Base-by-base conservation (phyloP, 2,888 invertebrate genomes). In the Mythimna pallens region DNA sequence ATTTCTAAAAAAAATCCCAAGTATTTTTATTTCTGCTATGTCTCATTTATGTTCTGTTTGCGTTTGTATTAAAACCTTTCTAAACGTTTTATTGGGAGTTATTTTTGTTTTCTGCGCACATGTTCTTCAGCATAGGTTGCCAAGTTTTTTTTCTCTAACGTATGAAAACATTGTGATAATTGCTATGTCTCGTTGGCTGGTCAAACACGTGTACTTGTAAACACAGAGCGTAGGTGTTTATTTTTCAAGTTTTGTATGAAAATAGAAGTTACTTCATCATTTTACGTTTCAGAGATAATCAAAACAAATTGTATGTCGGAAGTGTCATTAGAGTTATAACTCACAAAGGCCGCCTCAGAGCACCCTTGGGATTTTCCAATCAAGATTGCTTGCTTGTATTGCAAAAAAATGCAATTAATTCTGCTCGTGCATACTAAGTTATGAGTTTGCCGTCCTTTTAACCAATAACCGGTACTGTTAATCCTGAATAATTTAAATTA, bases 81-180 rank as follows among this genome's bases (percentile, higher is more conserved):
- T 47, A 50, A 50, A 25, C 25, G 22, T 54, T 57, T 47, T 40
- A 55, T 57, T 7, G 25, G 34, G 7, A 25, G 70, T 71, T 80
- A 82, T 82, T 86, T 82, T 59, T n/a, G 78, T 82, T 47, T 34
- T 14, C 65, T 69, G 79, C 65, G 76, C 73, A 78, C 74, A 74
- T 70, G 66, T 65, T 58, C 72, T 72, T 47, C 47, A 78, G 58
- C 12, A 61, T 54, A 36, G 20, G 25, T 50, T 82, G 86, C 86
- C 86, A 85, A 86, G 76, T 65, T 79, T 84, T 65, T 86, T 81
- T 73, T 73, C 62, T 17, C 22, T 5, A 62, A 12, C 30, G 47
- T 70, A 70, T 52, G 20, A 7, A 12, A 52, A 22, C 30, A 52
- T 68, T 43, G 59, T 62, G 40, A 57, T 82, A 77, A 54, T 76